Base-by-base conservation (phyloP, 2,797 vertebrate species). In the Gymnothorax javanicus region DNA sequence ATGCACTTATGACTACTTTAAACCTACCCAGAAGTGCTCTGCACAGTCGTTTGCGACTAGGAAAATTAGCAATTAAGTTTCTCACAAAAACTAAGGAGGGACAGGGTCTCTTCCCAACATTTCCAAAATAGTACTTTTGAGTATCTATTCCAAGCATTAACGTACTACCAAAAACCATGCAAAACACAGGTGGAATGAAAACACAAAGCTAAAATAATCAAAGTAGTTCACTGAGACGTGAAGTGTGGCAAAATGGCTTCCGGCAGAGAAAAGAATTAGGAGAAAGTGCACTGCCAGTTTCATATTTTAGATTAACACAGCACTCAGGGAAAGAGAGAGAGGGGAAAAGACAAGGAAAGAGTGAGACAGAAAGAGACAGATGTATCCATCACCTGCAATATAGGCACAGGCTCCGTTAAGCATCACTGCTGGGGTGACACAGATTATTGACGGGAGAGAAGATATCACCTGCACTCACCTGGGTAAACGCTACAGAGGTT, bases 91-190 rank as follows among this genome's bases (percentile, higher is more conserved):
- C 1, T 43, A 43, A 43, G 33, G 2, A 43, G n/a, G 7, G 56
- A 56, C 82, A 33, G 59, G 90, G 88, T 92, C 86, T 88, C 83
- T 90, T 89, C 87, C 87, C 88, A 93, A 89, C 91, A 87, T 93
- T 92, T 85, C 89, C 86, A 86, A 89, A 93, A 93, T 92, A 91
- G 93, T 92, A 92, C 79, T 83, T 60, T 82, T 85, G 87, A 89
- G 87, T 71, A 89, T 92, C 90, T 89, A 89, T 92, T 92, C 86
- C 91, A 93, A 93, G 93, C 89, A 92, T 92, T 93, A 50, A 89
- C 92, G 91, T 87, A 88, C 90, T 88, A 13, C 6, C 58, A 84
- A 88, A 57, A 85, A 86, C 87, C 85, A 89, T 83, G 7, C 6
- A 54, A 56, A 54, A 81, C 50, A 81, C 20, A 87, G 89, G 67